Percentiles rank a stretch among this genome's conserved stretches.
Conservation (phyloP, 2,888 invertebrate species). For the Eutolmus rufibarbis region DNA sequence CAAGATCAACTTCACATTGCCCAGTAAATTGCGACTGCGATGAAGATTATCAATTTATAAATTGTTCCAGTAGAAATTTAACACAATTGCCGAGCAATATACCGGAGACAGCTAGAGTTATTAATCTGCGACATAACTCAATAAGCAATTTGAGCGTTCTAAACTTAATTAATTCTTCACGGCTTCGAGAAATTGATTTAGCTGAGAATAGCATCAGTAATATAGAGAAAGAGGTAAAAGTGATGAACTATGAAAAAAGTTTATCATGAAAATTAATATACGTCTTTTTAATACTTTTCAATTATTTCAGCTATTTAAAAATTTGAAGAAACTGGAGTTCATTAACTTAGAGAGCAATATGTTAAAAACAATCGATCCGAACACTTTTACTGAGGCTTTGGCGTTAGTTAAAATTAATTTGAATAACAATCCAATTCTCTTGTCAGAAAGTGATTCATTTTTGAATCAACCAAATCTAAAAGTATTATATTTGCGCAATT, state of each 20-base stretch:
- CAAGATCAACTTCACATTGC: slow-evolving; percentile 56
- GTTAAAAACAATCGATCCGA: slow-evolving; percentile 56
- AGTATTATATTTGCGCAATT: slow-evolving; percentile 59
- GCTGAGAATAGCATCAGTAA: slow-evolving; percentile 55
- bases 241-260: neutral
- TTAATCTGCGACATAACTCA: slow-evolving; percentile 60
- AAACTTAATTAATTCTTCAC: slow-evolving; percentile 56
- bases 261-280: neutral
- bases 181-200: slow-evolving; percentile 57
- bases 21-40: slow-evolving; percentile 58
- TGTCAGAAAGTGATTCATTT: slow-evolving; percentile 56
- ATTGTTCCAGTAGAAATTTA: slow-evolving; percentile 65
- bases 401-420: slow-evolving; percentile 58
- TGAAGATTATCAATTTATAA: slow-evolving; percentile 57
- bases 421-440: slow-evolving; percentile 58
- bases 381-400: slow-evolving; percentile 57
- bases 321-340: slow-evolving; percentile 55
- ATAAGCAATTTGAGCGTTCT: slow-evolving; percentile 55
- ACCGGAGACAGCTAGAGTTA: slow-evolving; percentile 55
- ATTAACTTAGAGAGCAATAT: slow-evolving; percentile 59
- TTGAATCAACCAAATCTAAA: slow-evolving; percentile 57
- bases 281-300: neutral
- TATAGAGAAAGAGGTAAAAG: slow-evolving; percentile 55
- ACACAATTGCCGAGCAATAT: slow-evolving; percentile 64
- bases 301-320: slow-evolving; percentile 57